Conservation (phyloP, 1,140 invertebrate genomes). For the Pararge aegeria region DNA sequence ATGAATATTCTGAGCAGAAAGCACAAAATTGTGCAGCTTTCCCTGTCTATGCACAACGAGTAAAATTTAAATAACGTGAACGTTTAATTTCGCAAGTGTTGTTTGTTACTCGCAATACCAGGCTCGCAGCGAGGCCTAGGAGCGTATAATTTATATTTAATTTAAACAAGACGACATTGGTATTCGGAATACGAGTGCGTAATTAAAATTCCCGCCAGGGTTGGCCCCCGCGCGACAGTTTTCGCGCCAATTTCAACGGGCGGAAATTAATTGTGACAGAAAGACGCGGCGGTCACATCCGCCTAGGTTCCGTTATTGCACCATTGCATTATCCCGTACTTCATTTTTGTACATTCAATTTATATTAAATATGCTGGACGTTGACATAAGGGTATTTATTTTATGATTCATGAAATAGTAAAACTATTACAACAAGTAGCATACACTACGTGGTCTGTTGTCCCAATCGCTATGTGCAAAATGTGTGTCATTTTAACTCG, state of each 20-base stretch:
- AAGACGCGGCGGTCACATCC: slow-evolving; percentile 76
- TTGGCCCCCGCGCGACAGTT: slow-evolving; percentile 67
- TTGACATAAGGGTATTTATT: not conserved
- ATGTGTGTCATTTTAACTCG: too few relatives aligned
- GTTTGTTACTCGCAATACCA: slow-evolving; percentile 61
- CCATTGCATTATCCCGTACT: slow-evolving; percentile 41
- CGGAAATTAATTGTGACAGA: slow-evolving; percentile 80
- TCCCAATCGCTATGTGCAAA: too few relatives aligned
- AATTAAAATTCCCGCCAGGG: slow-evolving; percentile 79
- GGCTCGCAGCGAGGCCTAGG: slow-evolving; percentile 63
- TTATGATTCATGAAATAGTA: too few relatives aligned
- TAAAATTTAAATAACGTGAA: slow-evolving; percentile 16
- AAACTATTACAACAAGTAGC: too few relatives aligned
- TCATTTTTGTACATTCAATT: slow-evolving; percentile 7
- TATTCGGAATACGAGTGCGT: slow-evolving; percentile 78
- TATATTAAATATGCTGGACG: not conserved
- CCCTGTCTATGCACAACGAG: not conserved
- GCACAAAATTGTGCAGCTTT: not conserved
- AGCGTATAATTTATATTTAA: slow-evolving; percentile 75
- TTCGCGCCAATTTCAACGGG: slow-evolving; percentile 78
- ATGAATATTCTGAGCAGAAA: not conserved
- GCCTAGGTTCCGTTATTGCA: slow-evolving; percentile 64
- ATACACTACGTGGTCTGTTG: too few relatives aligned
- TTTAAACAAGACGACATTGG: slow-evolving; percentile 78
- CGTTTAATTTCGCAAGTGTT: slow-evolving; percentile 58